A percentile compares a stretch with the other conserved stretches of the same genome.
Evolutionary conservation across 2,797 vertebrate genomes (phyloP).

Genomic region (Alcedo quadribrachys): DNA sequence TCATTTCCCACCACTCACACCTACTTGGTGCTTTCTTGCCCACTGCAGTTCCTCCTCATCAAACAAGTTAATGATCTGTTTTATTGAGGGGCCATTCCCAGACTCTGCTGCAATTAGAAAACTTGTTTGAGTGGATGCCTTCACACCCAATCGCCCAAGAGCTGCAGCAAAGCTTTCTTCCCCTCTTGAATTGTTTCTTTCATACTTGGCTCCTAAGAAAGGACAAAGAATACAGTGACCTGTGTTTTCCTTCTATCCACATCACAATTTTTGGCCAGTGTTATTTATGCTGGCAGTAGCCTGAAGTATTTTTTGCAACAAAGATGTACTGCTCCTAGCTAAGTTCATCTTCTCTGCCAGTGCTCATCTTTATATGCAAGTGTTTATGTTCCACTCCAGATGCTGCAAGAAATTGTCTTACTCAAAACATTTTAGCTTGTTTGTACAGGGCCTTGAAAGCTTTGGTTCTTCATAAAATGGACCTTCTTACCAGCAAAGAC

Average conservation of each 20-base stretch:
- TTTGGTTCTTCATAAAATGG: background rate
- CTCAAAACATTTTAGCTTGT: conserved; percentile 1
- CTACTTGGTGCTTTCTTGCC: background rate
- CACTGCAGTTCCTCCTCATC: background rate
- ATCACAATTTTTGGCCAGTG: background rate
- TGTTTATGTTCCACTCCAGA: background rate
- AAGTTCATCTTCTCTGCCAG: background rate
- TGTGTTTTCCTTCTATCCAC: background rate
- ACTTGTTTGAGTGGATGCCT: background rate
- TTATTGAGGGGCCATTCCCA: background rate
- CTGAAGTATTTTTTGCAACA: background rate
- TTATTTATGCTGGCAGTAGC: background rate
- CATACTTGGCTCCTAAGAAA: background rate
- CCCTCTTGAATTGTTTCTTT: background rate
- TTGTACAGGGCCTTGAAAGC: background rate
- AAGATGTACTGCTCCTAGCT: background rate
- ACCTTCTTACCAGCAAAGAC: background rate
- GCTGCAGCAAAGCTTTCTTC: background rate
- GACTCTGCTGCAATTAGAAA: background rate
- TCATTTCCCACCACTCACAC: background rate
- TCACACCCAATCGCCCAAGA: background rate
- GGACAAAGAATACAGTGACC: background rate
- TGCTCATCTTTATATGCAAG: rapidly evolving
- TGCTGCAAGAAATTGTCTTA: background rate
- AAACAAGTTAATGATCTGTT: background rate